Evolutionary conservation across 2,113 vertebrate genomes (phyloP), one percentile per base, ranked within the genome.

Genomic region (Syrrhaptes paradoxus): DNA sequence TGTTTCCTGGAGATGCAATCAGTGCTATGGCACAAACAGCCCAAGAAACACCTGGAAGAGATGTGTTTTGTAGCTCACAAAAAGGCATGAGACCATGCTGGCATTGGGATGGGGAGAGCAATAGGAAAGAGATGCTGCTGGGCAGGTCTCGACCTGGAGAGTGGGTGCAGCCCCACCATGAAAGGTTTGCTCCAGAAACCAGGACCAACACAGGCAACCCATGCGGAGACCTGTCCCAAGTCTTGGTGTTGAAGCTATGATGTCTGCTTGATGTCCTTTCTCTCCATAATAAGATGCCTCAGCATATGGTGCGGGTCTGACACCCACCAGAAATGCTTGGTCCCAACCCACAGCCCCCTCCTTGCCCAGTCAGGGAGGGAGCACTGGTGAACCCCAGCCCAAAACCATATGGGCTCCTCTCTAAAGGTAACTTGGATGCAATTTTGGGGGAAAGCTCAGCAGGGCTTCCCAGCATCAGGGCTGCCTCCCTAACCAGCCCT

Each of bases 381-480:
- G 38, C 22, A 24, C 43, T n/a, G 43, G 5, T 49, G 8, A 67
- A 3, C 43, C 67, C 26, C 14, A 13, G 8, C 49, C 67, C 58
- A 18, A 68, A 89, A 29, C 5, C 38, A 24, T 62, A 6, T 0
- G 0, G 13, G 4, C 8, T 18, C 10, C 15, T 36, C 41, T 72
- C 41, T 31, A 36, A 32, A 57, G 18, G 6, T 3, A 41, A 34
- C 3, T 34, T 7, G 0, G 11, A 38, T 46, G 26, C 11, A 43
- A 0, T 58, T 57, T 9, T n/a, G 21, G 21, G n/a, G n/a, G 10
- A 31, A 70, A 49, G 16, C 48, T 77, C 54, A 49, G 32, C 31
- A 0, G 26, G 22, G 18, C 34, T 3, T 0, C 11, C 32, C 32
- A n/a, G 24, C 3, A 19, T 20, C 2, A 0, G 43, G 29, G 13